phyloP scores from a whole-genome alignment of 2,888 invertebrate species.

The Mesochorus sp. region DNA sequence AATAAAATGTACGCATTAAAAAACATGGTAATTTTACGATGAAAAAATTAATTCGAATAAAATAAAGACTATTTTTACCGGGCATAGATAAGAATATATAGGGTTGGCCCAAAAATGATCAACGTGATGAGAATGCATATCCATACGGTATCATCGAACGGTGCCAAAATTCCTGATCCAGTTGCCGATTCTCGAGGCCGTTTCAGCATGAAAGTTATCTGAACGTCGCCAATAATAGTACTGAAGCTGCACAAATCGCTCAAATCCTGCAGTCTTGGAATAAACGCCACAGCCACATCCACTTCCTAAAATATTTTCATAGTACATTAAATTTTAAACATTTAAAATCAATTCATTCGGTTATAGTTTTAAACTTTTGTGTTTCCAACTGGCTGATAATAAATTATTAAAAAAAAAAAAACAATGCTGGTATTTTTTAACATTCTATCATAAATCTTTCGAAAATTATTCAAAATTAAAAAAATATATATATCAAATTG shows the following conservation, averaged over 20 bases:
- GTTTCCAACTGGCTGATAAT: too few species aligned
- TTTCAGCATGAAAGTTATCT: constrained; percentile 91
- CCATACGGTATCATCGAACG: constrained; percentile 90
- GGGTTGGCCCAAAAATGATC: constrained; percentile 89
- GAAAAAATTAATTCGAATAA: background rate
- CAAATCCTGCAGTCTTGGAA: constrained; percentile 87
- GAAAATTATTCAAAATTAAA: too few species aligned
- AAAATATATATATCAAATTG: too few species aligned
- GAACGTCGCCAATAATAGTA: constrained; percentile 87
- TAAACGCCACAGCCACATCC: constrained; percentile 91
- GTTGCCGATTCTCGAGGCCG: constrained; percentile 91
- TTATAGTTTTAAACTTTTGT: background rate
- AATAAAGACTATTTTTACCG: constrained; percentile 80
- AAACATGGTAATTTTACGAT: background rate
- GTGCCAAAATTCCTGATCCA: constrained; percentile 92
- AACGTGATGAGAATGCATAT: constrained; percentile 88
- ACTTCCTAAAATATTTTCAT: constrained; percentile 84
- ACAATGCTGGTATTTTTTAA: too few species aligned
- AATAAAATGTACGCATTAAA: too few species aligned
- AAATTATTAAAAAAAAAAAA: too few species aligned
- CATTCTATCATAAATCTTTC: too few species aligned
- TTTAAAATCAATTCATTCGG: background rate
- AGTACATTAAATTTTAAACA: too few species aligned
- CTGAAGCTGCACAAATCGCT: constrained; percentile 84
- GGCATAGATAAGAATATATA: constrained; percentile 87